phyloP scores from a whole-genome alignment of 2,113 vertebrate species.

The Pterophyllum scalare region DNA sequence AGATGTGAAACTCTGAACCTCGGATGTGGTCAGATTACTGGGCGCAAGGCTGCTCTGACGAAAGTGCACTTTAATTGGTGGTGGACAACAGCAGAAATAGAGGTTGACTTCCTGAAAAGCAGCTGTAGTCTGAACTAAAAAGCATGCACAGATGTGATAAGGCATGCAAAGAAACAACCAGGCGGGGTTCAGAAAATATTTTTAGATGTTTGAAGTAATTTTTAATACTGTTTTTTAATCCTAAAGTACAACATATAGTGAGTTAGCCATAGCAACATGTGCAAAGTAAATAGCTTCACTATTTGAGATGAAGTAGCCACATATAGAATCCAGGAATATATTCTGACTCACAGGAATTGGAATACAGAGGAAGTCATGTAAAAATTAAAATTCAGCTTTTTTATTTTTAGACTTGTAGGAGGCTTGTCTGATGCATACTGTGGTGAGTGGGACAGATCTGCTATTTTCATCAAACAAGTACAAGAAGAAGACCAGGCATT shows the following conservation, averaged over 20 bases:
- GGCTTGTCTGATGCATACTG: too few relatives aligned
- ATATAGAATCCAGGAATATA: neutral
- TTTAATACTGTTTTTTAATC: too few relatives aligned
- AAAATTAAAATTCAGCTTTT: conserved; percentile 21
- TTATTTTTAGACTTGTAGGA: neutral
- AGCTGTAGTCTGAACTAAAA: neutral
- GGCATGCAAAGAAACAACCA: too few relatives aligned
- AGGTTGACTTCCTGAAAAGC: conserved; percentile 17
- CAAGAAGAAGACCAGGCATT: neutral
- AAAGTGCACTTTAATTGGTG: neutral
- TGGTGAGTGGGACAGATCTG: too few relatives aligned
- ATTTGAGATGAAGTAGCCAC: too few relatives aligned
- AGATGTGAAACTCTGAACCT: neutral
- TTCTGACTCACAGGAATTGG: neutral
- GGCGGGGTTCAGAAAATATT: too few relatives aligned
- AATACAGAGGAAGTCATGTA: neutral
- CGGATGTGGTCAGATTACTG: neutral
- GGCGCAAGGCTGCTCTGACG: neutral
- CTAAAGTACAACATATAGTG: too few relatives aligned
- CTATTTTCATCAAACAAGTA: neutral
- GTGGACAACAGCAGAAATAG: neutral
- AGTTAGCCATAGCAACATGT: too few relatives aligned
- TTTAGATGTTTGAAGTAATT: too few relatives aligned
- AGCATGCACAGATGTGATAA: neutral
- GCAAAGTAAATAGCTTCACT: too few relatives aligned